phyloP scores from a whole-genome alignment of 1,140 invertebrate species.

The Eueides isabella region DNA sequence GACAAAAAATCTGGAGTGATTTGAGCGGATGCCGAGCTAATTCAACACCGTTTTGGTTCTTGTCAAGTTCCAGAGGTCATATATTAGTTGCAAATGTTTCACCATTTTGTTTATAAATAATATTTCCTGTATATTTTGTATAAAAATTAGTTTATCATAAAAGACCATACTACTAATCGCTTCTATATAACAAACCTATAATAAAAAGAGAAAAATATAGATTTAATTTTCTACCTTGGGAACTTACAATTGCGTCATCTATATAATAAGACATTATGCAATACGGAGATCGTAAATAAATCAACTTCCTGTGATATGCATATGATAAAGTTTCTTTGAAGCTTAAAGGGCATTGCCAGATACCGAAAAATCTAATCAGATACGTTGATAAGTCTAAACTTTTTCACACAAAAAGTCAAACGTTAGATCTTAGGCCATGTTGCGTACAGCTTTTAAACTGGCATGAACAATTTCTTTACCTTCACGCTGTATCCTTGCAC shows the following conservation, averaged over 20 bases:
- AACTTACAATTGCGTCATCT: conserved; percentile 6
- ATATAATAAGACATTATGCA: conserved; percentile 27
- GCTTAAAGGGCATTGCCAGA: conserved; percentile 74
- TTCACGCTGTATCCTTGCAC: neutral
- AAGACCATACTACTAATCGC: too few species aligned
- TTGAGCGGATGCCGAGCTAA: conserved; percentile 51
- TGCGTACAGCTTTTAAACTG: neutral
- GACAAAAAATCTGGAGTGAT: conserved; percentile 45
- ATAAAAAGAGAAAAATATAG: too few species aligned
- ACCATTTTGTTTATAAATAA: neutral
- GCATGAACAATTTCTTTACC: neutral
- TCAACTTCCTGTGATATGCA: conserved; percentile 53
- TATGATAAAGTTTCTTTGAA: conserved; percentile 61
- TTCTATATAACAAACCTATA: too few species aligned
- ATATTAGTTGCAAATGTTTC: conserved; percentile 29
- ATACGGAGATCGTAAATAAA: conserved; percentile 43
- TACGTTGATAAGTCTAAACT: conserved; percentile 45
- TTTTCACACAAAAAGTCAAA: conserved; percentile 52
- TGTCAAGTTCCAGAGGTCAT: conserved; percentile 35
- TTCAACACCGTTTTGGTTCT: conserved; percentile 41
- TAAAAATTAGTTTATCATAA: too few species aligned
- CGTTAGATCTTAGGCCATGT: conserved; percentile 30
- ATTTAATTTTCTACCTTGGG: neutral
- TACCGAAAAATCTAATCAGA: conserved; percentile 65
- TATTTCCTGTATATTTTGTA: neutral